Evolutionary conservation across 2,797 vertebrate species (phyloP).

Genomic region (Rhinophrynus dorsalis): DNA sequence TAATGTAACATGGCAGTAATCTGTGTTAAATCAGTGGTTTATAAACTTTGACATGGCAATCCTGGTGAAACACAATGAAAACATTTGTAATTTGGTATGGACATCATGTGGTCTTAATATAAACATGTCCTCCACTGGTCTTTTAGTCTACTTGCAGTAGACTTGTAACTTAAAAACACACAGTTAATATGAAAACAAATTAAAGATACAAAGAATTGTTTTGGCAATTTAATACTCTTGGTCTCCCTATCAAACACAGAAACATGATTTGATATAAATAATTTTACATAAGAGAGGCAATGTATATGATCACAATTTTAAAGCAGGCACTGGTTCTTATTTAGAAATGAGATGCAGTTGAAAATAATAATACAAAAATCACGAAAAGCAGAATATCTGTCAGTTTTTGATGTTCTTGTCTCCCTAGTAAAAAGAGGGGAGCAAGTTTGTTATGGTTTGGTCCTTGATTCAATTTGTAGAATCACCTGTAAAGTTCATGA

Average conservation of each 20-base stretch:
- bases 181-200: slow-evolving; percentile 1
- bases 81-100: slow-evolving; percentile 12
- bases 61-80: slow-evolving; percentile 14
- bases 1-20: slow-evolving; percentile 1
- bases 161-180: neutral
- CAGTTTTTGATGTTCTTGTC: no score
- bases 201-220: neutral
- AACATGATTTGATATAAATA: neutral
- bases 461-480: no score
- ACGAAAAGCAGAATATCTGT: no score
- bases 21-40: slow-evolving; percentile 1
- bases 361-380: no score
- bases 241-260: neutral
- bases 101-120: slow-evolving; percentile 35
- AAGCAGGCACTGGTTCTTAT: neutral
- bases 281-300: neutral
- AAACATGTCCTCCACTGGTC: neutral
- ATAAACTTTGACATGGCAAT: slow-evolving; percentile 1
- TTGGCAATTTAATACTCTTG: slow-evolving; percentile 5
- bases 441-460: no score
- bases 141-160: neutral
- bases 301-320: neutral
- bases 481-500: no score
- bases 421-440: no score
- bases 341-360: neutral